Base-by-base conservation (phyloP, 2,888 invertebrate species). In the Rhagophthalmus giganteus region DNA sequence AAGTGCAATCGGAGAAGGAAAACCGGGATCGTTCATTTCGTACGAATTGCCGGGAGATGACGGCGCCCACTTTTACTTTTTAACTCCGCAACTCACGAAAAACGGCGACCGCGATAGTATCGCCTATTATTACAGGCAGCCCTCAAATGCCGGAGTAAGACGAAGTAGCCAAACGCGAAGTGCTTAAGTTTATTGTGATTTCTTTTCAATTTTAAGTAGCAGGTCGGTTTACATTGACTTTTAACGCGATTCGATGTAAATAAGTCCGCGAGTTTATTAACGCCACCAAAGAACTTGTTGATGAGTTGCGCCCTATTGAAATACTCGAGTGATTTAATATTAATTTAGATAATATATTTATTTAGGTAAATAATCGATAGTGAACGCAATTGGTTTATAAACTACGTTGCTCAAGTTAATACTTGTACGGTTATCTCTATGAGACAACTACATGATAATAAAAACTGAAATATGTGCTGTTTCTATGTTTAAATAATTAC, bases 21-120 rank as follows among this genome's bases (percentile, higher is more conserved):
- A 76, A 54, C 75, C 76, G n/a, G 81, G 80, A n/a, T 81, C 85
- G 11, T 84, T 83, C 63, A 84, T 88, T 58, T 85, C 87, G 6
- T 88, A 88, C 71, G 76, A 83, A 62, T 74, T 88, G 49, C 88
- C 88, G 0, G 88, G 87, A 0, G 86, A 87, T 61, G 84, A 86
- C 60, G 86, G 86, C 6, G 87, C 87, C 0, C 88, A 88, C 73
- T 87, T 88, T 64, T 88, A 87, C 70, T 88, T 88, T 76, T 74
- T 88, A 50, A 87, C 88, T 46, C 88, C 88, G 1, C 87, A 86
- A 64, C 79, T 82, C 12, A 78, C 71, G 13, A 67, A 73, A 47
- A 65, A 69, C 30, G 67, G 71, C 2, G 27, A 33, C 16, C 15
- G 38, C 2, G 26, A 15, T 11, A 31, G 31, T n/a, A 16, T 38